Evolutionary conservation across 2,888 invertebrate species (phyloP), one percentile per base, ranked within the genome.

Genomic region (Trachelus tabidus): DNA sequence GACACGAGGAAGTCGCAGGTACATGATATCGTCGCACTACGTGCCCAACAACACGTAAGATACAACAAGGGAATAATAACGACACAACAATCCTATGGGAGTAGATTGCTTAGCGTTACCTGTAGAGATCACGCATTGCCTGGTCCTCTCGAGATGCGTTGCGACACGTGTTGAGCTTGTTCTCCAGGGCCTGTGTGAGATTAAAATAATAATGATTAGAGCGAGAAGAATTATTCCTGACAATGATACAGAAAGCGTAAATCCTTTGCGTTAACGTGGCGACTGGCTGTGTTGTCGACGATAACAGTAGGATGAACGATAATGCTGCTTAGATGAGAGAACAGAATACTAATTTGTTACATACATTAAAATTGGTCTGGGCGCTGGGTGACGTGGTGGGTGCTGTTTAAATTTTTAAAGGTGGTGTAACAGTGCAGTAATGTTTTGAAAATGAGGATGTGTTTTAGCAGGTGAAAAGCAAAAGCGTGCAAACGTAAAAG

Each of bases 61-160:
- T 76, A 81, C 76, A 79, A 82, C 79, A 79, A 56, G 23, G 80
- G 78, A 81, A 76, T 75, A 75, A 81, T 76, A 84, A 82, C 76
- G 79, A 82, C 82, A 82, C 81, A 56, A 56, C 56, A 81, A 80
- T 83, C 80, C 84, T 84, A 83, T 76, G 71, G 77, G 79, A 83
- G 82, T 79, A 82, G 83, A 80, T 81, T 71, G 73, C 80, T 83
- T 82, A 85, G 83, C 85, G 89, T 91, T 91, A 91, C 91, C 91
- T 91, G 91, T 91, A 91, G 83, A 91, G 86, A 86, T 91, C 91
- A 77, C 91, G 89, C 79, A 90, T 88, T 35, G 90, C 87, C 85
- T 90, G 91, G 85, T 91, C 91, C 86, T 91, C 91, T 84, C 91
- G 86, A 40, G 91, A 88, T 69, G 90, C 88, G 79, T 90, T 91